These are phyloP conservation scores for Rotaria macrura DNA, from an alignment of 2,888 invertebrate species.

Conservation along the genomic window DNA sequence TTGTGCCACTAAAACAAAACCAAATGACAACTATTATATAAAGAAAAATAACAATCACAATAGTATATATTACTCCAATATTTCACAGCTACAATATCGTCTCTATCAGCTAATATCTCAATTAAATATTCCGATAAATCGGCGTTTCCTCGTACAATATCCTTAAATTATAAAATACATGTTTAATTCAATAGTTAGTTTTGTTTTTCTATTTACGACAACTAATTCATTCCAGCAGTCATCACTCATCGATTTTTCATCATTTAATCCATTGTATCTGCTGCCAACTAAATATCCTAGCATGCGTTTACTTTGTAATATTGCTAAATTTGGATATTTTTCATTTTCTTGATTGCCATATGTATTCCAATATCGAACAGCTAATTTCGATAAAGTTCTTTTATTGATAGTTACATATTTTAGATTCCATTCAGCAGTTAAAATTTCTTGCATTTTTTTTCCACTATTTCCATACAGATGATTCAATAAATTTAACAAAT, in stretches of 20 bases:
- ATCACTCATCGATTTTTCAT: conserved; percentile 18
- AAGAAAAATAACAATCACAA: background rate
- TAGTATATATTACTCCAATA: conserved; percentile 9
- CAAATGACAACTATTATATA: background rate
- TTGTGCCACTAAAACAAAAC: background rate
- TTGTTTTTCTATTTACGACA: background rate
- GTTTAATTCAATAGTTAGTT: background rate
- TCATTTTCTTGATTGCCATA: background rate
- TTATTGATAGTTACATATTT: conserved; percentile 26
- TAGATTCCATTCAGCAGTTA: background rate
- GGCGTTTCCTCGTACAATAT: background rate
- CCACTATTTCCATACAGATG: conserved; percentile 19
- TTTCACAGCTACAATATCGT: background rate
- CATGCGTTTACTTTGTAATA: background rate
- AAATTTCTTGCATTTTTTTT: background rate
- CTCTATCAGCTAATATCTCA: background rate
- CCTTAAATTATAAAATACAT: background rate
- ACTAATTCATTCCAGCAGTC: conserved; percentile 18
- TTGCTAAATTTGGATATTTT: conserved; percentile 7
- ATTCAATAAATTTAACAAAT: conserved; percentile 11
- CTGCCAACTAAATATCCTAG: background rate
- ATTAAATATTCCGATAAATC: conserved; percentile 1
- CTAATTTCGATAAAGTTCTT: conserved; percentile 25
- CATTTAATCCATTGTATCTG: background rate
- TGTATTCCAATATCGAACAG: background rate